These are phyloP conservation scores for Yponomeuta cagnagella DNA, from an alignment of 2,888 invertebrate genomes.

Conservation along the genomic window DNA sequence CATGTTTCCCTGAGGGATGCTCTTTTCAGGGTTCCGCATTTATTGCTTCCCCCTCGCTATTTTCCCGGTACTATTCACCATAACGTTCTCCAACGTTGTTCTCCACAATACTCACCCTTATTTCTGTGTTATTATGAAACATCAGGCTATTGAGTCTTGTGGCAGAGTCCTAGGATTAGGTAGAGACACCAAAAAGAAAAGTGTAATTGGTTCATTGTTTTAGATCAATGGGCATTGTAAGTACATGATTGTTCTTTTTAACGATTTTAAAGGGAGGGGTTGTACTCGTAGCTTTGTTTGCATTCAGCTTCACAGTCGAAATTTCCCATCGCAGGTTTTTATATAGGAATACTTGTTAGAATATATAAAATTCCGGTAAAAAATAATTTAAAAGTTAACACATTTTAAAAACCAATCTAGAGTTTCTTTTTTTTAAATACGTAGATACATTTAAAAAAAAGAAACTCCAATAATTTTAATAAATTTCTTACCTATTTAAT, in stretches of 20 bases:
- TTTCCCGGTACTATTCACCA: constrained; percentile 27
- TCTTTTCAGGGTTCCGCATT: constrained; percentile 36
- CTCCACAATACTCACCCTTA: not conserved
- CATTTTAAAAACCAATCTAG: too few species aligned
- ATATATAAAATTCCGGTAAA: too few species aligned
- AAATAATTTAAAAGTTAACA: too few species aligned
- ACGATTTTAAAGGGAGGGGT: not conserved
- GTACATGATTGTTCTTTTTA: constrained; percentile 29
- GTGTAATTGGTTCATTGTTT: constrained; percentile 67
- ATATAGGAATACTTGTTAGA: too few species aligned
- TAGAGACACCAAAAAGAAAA: constrained; percentile 28
- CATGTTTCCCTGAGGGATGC: constrained; percentile 53
- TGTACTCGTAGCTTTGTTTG: not conserved
- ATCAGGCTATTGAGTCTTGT: not conserved
- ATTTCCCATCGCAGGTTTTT: too few species aligned
- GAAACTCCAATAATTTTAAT: too few species aligned
- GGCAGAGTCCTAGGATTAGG: constrained; percentile 16
- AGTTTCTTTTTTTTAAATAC: too few species aligned
- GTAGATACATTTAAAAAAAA: too few species aligned
- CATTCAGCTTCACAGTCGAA: not conserved
- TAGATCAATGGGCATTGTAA: constrained; percentile 37
- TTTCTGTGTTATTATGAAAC: not conserved
- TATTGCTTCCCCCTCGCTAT: constrained; percentile 39
- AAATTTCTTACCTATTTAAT: too few species aligned
- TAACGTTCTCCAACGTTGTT: not conserved